Conservation (phyloP, 2,797 vertebrate genomes). For the Malacoraja senta region DNA sequence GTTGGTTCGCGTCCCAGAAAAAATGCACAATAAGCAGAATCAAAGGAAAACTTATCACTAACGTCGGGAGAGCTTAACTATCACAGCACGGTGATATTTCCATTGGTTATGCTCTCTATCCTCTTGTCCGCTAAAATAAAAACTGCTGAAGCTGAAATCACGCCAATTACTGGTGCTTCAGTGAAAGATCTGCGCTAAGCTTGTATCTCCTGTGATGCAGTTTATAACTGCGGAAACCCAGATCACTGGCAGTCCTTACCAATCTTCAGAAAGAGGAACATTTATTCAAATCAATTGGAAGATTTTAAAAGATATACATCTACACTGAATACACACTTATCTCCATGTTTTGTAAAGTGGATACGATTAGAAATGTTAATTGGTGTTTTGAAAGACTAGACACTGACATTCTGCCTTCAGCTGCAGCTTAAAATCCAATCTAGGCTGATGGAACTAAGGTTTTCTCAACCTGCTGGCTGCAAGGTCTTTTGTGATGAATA, state of each 20-base stretch:
- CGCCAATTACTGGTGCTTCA: background rate
- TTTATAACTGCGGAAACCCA: background rate
- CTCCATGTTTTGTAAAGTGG: background rate
- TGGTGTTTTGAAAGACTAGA: background rate
- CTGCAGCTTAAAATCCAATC: background rate
- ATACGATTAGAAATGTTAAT: background rate
- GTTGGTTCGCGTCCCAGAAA: background rate
- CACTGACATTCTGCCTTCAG: background rate
- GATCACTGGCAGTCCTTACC: background rate
- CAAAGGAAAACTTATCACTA: background rate
- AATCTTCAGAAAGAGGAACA: background rate
- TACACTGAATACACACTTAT: background rate
- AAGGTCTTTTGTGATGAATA: background rate
- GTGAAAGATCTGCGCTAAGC: background rate
- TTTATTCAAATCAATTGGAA: background rate
- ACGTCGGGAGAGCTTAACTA: background rate
- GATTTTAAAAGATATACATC: background rate
- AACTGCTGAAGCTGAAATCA: constrained; percentile 21
- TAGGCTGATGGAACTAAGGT: background rate
- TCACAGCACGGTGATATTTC: background rate
- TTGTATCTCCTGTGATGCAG: background rate
- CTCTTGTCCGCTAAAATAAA: background rate
- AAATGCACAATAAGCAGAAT: background rate
- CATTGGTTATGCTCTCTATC: background rate
- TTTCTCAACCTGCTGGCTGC: background rate